Percentiles rank a stretch among this genome's conserved stretches.
Evolutionary conservation across 2,797 vertebrate genomes (phyloP).

Genomic region (Miichthys miiuy): DNA sequence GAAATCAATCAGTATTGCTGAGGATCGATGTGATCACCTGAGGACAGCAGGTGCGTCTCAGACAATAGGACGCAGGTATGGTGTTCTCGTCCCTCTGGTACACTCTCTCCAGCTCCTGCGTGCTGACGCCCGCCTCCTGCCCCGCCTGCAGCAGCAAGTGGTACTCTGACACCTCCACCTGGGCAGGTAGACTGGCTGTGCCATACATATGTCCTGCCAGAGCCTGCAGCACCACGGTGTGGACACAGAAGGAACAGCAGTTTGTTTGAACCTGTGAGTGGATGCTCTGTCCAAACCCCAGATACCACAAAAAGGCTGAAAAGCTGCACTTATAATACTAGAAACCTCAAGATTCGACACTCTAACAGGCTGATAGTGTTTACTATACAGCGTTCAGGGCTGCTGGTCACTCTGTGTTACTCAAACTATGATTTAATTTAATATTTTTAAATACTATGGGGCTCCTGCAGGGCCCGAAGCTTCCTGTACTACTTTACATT

Average conservation of each 20-base stretch:
- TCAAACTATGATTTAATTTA: background rate
- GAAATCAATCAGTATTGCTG: too few relatives aligned
- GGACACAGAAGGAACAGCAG: conserved; percentile 53
- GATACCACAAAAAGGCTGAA: background rate
- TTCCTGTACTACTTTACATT: background rate
- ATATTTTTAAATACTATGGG: background rate
- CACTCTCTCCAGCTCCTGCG: conserved; percentile 74
- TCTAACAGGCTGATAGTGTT: background rate
- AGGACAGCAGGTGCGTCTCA: conserved; percentile 36
- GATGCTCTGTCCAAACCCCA: background rate
- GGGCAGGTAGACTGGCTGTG: conserved; percentile 70
- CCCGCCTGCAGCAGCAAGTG: conserved; percentile 80
- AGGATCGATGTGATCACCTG: conserved; percentile 31
- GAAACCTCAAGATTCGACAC: background rate
- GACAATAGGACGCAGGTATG: conserved; percentile 81
- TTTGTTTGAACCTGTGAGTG: too few relatives aligned
- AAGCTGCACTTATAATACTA: background rate
- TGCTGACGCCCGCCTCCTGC: conserved; percentile 75
- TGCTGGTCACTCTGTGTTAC: background rate
- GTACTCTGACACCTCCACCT: conserved; percentile 84
- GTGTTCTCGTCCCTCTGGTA: conserved; percentile 87
- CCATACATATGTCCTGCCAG: conserved; percentile 86
- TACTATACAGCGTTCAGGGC: too few relatives aligned
- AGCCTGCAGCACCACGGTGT: conserved; percentile 77
- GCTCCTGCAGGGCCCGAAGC: background rate